These are phyloP conservation scores for Oscheius myriophilus DNA, from an alignment of 2,888 invertebrate species.

Conservation along the genomic window DNA sequence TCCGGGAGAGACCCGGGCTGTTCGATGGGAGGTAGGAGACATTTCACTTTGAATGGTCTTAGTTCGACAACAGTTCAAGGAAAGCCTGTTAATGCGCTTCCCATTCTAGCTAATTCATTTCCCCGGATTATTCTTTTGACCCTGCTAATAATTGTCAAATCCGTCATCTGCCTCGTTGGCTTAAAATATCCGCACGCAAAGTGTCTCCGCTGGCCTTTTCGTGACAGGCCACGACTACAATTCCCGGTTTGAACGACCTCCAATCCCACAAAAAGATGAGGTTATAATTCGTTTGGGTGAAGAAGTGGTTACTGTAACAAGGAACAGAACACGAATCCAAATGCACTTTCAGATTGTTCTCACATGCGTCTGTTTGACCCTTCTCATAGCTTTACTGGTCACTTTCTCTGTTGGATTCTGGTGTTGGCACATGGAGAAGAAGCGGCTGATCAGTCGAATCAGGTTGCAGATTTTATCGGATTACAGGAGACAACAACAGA, in stretches of 20 bases:
- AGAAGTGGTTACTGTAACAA: too few relatives aligned
- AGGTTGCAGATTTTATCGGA: constrained; percentile 67
- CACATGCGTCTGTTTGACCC: constrained; percentile 10
- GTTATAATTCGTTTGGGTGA: too few relatives aligned
- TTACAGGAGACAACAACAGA: constrained; percentile 41
- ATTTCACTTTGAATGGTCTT: neutral
- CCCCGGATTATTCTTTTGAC: too few relatives aligned
- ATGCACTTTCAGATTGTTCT: constrained; percentile 11
- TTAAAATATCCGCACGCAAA: too few relatives aligned
- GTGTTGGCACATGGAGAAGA: constrained; percentile 48
- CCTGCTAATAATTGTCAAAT: too few relatives aligned
- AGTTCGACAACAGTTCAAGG: neutral
- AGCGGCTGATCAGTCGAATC: constrained; percentile 58
- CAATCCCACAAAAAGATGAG: too few relatives aligned
- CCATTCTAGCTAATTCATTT: too few relatives aligned
- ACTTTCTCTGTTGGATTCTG: constrained; percentile 40
- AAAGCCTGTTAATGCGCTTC: too few relatives aligned
- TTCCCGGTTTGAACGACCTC: too few relatives aligned
- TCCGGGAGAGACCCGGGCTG: neutral
- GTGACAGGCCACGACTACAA: too few relatives aligned
- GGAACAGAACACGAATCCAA: neutral
- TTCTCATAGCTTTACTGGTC: constrained; percentile 17
- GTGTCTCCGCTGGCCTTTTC: too few relatives aligned
- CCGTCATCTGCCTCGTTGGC: too few relatives aligned
- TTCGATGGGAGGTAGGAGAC: constrained; percentile 17